Evolutionary conservation across 2,888 invertebrate genomes (phyloP), one percentile per base, ranked within the genome.

Genomic region (Drosophila greeni): DNA sequence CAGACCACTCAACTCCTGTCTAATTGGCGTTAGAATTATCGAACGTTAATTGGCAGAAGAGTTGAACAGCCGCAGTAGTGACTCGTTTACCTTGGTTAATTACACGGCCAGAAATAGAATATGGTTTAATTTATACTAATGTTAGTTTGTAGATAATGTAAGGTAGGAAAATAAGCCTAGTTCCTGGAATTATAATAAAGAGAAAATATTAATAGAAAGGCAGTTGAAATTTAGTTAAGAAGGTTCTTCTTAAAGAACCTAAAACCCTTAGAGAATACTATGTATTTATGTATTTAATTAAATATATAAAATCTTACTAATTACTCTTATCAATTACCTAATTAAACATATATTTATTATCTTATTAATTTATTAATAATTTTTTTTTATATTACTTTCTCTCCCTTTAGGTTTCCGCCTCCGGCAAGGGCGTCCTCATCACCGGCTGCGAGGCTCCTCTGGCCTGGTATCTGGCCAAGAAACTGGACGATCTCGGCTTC

Each of bases 401-500:
- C 2, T 9, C 33, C 18, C 3, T 29, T 2, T 86, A 95, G 95
- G 94, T 95, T 74, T 93, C 93, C 31, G 93, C 94, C 40, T 93
- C 93, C 12, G 95, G 95, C 51, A 95, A 95, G 88, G 94, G 94
- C n/a, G 92, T 96, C 5, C 89, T 96, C 45, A 92, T 96, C 74
- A 95, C 95, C 11, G 95, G 95, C 59, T 96, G 95, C 87, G 96
- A 96, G 74, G 67, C 86, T 7, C 89, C 89, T 7, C 72, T 89
- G 64, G 89, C 87, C 51, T 89, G 89, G 89, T 89, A 88, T 75
- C 78, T 95, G 82, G 95, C 95, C n/a, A 92, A 94, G 75, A 92
- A 93, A 79, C 90, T 96, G 57, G 95, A 96, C 82, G 94, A 94
- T 85, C 90, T 95, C 86, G 96, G 96, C 33, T 95, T 95, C 87